phyloP scores from a whole-genome alignment of 2,888 invertebrate species.

The Clitarchus hookeri region DNA sequence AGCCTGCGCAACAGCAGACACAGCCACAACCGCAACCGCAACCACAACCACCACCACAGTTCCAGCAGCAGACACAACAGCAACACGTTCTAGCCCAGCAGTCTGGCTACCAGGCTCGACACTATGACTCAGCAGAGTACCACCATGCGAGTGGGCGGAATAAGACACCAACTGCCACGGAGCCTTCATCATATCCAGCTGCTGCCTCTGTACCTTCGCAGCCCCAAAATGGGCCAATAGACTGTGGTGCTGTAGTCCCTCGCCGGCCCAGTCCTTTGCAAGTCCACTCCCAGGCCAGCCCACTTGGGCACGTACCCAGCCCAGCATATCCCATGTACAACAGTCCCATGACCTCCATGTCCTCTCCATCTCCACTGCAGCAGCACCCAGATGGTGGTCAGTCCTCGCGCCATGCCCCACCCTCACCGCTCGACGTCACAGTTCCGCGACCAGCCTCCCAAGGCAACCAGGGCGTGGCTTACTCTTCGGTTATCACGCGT shows the following conservation, averaged over 20 bases:
- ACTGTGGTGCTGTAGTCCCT: slow-evolving; percentile 68
- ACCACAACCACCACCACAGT: slow-evolving; percentile 43
- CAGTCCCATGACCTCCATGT: slow-evolving; percentile 78
- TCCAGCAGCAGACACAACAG: slow-evolving; percentile 34
- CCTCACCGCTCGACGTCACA: slow-evolving; percentile 72
- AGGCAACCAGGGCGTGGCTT: slow-evolving; percentile 67
- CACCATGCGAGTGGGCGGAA: slow-evolving; percentile 34
- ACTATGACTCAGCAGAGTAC: slow-evolving; percentile 36
- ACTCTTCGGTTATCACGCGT: slow-evolving; percentile 82
- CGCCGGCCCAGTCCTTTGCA: slow-evolving; percentile 71
- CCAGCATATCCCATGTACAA: slow-evolving; percentile 84
- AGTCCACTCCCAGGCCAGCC: slow-evolving; percentile 73
- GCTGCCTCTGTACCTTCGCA: slow-evolving; percentile 61
- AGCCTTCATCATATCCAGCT: slow-evolving; percentile 35
- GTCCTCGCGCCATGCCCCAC: slow-evolving; percentile 58
- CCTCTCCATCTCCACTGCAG: slow-evolving; percentile 66
- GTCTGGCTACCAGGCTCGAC: slow-evolving; percentile 35
- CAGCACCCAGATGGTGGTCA: slow-evolving; percentile 58
- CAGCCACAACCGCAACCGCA: slow-evolving; percentile 34
- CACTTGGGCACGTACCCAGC: slow-evolving; percentile 74
- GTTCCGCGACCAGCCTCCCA: slow-evolving; percentile 66
- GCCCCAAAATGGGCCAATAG: slow-evolving; percentile 63
- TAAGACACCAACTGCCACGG: slow-evolving; percentile 26
- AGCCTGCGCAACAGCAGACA: slow-evolving; percentile 35
- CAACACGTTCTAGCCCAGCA: slow-evolving; percentile 22